These are phyloP conservation scores for Caenorhabditis sp. DNA, from an alignment of 2,888 invertebrate genomes.

Conservation along the genomic window DNA sequence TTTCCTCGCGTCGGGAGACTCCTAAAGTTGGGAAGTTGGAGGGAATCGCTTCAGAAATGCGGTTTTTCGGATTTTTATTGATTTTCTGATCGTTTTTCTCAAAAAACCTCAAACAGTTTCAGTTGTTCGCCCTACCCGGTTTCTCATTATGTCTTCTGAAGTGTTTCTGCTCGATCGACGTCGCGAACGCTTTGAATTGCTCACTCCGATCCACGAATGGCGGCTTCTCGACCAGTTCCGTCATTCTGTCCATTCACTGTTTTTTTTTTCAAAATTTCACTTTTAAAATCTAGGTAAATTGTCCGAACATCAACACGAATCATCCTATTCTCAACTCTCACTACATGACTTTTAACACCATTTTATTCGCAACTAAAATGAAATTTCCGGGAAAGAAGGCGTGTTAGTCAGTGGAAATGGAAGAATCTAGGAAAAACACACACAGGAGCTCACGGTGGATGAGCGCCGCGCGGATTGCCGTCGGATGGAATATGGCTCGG, in stretches of 20 bases:
- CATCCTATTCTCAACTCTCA: neutral
- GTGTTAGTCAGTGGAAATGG: constrained; percentile 37
- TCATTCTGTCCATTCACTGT: constrained; percentile 20
- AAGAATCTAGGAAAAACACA: constrained; percentile 53
- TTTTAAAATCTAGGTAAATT: constrained; percentile 4
- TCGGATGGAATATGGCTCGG: neutral
- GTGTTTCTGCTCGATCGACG: constrained; percentile 56
- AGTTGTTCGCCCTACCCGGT: too few relatives aligned
- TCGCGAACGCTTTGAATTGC: constrained; percentile 37
- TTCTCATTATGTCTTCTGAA: constrained; percentile 48
- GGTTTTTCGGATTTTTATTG: too few relatives aligned
- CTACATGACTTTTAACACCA: constrained; percentile 45
- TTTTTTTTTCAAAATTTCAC: neutral
- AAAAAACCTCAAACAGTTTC: too few relatives aligned
- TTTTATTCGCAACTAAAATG: constrained; percentile 62
- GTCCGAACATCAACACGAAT: constrained; percentile 37
- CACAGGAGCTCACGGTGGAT: constrained; percentile 48
- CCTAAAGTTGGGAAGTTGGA: too few relatives aligned
- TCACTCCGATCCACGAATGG: constrained; percentile 43
- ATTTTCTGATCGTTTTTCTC: too few relatives aligned
- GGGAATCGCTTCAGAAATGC: too few relatives aligned
- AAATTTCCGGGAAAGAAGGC: constrained; percentile 48
- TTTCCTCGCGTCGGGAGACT: constrained; percentile 50
- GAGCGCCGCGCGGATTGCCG: constrained; percentile 20
- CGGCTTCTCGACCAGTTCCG: constrained; percentile 10